Evolutionary conservation across 2,113 vertebrate genomes (phyloP), one percentile per base, ranked within the genome.

Genomic region (Loxodonta africana): DNA sequence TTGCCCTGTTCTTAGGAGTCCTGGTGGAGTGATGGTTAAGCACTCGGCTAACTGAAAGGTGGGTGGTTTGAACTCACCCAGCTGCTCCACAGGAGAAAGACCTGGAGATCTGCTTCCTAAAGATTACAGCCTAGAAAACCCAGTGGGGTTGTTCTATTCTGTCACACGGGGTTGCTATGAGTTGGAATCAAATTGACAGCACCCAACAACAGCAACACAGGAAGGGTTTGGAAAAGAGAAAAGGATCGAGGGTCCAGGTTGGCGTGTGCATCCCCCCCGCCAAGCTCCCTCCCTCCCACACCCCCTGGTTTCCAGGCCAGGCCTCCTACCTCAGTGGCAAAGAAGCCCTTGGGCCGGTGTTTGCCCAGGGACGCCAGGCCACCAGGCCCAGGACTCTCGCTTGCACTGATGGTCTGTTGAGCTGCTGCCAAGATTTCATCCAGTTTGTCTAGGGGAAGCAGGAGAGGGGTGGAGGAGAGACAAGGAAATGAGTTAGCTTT

Each of bases 361-460:
- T 99, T 97, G 98, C 98, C 98, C 98, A 99, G 96, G 37, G 98
- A 98, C 0, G 98, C 97, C 1, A 99, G 99, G 96, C 98, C 98
- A n/a, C 99, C 98, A 4, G 98, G 98, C 96, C 98, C 99, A 1
- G 99, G 98, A 1, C 98, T 98, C 96, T 99, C 99, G 4, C 99
- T 99, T 48, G 99, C 99, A 95, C 98, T 99, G 98, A 99, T 99
- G 96, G 99, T 99, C 98, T 99, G 99, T 96, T 99, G 99, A 97
- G 99, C 99, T 8, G 99, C 99, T 25, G 99, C 99, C 98, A 99
- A 97, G 97, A 99, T 99, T 98, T 99, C 99, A 92, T 99, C 99
- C 97, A 99, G 98, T 98, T 99, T 99, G 98, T 99, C 99, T 99
- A 98, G 95, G 98, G 95, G 97, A 69, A 69, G 67, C 0, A 82